Base-by-base conservation (phyloP, 2,797 vertebrate species). In the Sebastes vulpes region DNA sequence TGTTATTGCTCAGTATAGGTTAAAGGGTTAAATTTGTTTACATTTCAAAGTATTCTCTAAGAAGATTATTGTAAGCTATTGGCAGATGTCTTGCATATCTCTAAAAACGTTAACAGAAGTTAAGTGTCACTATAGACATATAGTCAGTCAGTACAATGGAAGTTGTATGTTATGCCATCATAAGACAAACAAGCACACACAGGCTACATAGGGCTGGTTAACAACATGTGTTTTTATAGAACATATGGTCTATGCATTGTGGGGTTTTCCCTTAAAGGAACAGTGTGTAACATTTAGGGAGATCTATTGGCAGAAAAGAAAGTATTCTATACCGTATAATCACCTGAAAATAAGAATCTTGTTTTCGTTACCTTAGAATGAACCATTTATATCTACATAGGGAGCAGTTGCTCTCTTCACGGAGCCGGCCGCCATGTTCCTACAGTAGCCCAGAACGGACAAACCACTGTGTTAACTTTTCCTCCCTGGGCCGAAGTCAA, bases 11-110 rank as follows among this genome's bases (percentile, higher is more conserved):
- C 60, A 61, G 60, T 61, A 73, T 50, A 50, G 38, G 53, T 82
- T 70, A 60, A 54, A 75, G 9, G 52, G 21, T 63, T 78, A 1
- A 14, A 65, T 31, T 60, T 72, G 54, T 75, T 82, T 48, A 81
- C n/a, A 61, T 58, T 23, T 70, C 2, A 38, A 59, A 65, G 31
- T 52, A 18, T 75, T 78, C 68, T 70, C 25, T 28, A 50, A 20
- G 12, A 60, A 50, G 52, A 63, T 75, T 60, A 26, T 4, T 14
- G 18, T 16, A 2, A 50, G 23, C 48, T 58, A 21, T 28, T 23
- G 57, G 18, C 31, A 57, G 42, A 42, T 32, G 10, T 53, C 26
- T 6, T 32, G 5, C n/a, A 12, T 28, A 56, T 21, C 32, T 60
- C 12, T 5, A 16, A 14, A 74, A 50, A 72, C 21, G 3, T 9